Percentiles rank a stretch among this genome's conserved stretches.
phyloP scores from a whole-genome alignment of 2,113 vertebrate species.

The Fukomys damarensis region DNA sequence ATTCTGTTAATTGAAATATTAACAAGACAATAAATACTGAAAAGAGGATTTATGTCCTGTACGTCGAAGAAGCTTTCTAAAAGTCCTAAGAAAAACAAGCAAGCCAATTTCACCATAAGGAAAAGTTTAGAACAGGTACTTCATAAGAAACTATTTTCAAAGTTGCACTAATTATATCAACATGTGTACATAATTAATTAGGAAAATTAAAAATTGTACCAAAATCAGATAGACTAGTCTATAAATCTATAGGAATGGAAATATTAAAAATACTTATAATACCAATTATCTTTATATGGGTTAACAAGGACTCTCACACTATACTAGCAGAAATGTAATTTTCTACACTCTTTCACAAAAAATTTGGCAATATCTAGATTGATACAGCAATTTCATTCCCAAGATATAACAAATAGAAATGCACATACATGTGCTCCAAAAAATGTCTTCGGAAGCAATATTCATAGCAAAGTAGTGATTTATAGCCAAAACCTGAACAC shows the following conservation, averaged over 20 bases:
- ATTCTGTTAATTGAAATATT: neutral
- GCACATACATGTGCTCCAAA: neutral
- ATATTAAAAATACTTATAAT: neutral
- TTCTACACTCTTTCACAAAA: neutral
- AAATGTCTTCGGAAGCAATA: neutral
- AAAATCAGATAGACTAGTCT: neutral
- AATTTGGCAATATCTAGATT: neutral
- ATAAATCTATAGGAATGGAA: neutral
- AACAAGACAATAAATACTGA: neutral
- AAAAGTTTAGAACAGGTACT: neutral
- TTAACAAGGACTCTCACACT: neutral
- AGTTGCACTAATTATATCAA: neutral
- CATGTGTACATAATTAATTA: neutral
- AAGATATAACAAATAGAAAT: neutral
- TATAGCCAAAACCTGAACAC: neutral
- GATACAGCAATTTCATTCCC: neutral
- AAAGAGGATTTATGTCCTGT: neutral
- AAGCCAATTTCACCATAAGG: neutral
- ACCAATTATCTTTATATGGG: neutral
- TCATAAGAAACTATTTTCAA: neutral
- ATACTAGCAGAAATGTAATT: neutral
- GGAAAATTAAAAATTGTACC: neutral
- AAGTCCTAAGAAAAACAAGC: neutral
- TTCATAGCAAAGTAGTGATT: neutral
- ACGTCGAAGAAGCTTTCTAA: neutral